Evolutionary conservation across 2,113 vertebrate species (phyloP).

Genomic region (Hydrochoerus hydrochaeris): DNA sequence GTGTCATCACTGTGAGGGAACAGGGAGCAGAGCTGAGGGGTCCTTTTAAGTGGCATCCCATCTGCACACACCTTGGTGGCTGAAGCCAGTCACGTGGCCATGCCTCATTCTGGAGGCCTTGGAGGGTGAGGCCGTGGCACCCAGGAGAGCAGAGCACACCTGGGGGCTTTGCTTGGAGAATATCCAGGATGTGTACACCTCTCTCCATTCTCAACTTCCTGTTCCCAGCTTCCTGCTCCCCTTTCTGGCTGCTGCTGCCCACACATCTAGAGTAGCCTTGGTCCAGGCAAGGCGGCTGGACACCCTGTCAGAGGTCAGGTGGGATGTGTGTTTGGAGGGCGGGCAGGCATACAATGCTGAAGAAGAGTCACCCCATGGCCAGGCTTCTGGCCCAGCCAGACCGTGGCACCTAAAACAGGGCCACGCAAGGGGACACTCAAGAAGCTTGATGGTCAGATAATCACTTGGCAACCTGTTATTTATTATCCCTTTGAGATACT

Average conservation of each 20-base stretch:
- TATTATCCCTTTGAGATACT: background rate
- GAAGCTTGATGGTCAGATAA: accelerated
- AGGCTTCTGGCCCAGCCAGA: no score
- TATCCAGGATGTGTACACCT: no score
- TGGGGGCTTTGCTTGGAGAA: background rate
- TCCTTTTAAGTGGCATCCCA: no score
- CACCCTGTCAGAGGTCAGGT: background rate
- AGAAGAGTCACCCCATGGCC: background rate
- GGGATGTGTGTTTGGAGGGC: no score
- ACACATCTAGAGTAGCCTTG: background rate
- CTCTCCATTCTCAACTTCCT: background rate
- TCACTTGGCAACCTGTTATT: accelerated
- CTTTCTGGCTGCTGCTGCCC: background rate
- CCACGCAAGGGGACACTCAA: accelerated
- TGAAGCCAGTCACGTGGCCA: no score
- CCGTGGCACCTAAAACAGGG: background rate
- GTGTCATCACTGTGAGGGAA: background rate
- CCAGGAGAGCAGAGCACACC: background rate
- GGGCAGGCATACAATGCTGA: background rate
- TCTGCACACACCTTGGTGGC: background rate
- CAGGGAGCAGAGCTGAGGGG: background rate
- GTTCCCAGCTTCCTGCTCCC: background rate
- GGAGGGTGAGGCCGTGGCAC: accelerated
- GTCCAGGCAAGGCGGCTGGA: background rate
- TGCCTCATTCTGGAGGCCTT: accelerated